These are phyloP conservation scores for Lutjanus argentimaculatus DNA, from an alignment of 2,797 vertebrate species.

Conservation along the genomic window DNA sequence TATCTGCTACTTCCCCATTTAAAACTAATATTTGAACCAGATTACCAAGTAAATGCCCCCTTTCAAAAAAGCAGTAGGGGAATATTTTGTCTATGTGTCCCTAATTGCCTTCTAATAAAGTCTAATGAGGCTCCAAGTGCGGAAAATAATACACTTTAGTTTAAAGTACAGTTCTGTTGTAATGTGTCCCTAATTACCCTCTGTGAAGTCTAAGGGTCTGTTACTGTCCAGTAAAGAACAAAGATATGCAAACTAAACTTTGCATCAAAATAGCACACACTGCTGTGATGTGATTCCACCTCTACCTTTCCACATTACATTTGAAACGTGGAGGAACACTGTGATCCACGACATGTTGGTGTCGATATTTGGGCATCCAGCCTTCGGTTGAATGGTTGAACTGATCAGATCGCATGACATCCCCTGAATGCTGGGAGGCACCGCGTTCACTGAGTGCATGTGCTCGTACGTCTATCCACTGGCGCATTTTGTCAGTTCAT, in stretches of 20 bases:
- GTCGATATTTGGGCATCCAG: conserved; percentile 61
- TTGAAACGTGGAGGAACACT: conserved; percentile 22
- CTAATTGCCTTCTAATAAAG: too few relatives aligned
- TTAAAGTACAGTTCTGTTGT: too few relatives aligned
- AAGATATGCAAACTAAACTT: conserved; percentile 38
- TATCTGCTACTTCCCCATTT: too few relatives aligned
- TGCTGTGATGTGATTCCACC: conserved; percentile 55
- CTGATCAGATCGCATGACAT: conserved; percentile 40
- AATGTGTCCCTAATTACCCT: too few relatives aligned
- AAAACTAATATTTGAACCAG: too few relatives aligned
- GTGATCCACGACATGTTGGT: conserved; percentile 26
- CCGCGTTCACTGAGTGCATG: conserved; percentile 15
- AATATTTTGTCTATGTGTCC: too few relatives aligned
- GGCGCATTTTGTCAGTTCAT: conserved; percentile 37
- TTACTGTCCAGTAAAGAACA: conserved; percentile 26
- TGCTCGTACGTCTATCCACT: conserved; percentile 16
- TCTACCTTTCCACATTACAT: conserved; percentile 44
- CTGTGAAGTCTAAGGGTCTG: too few relatives aligned
- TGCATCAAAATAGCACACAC: conserved; percentile 45
- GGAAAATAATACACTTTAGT: too few relatives aligned
- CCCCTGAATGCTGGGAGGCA: conserved; percentile 20
- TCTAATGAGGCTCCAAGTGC: too few relatives aligned
- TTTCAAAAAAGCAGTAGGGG: too few relatives aligned
- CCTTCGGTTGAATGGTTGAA: conserved; percentile 27
- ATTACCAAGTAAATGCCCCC: too few relatives aligned